Evolutionary conservation across 2,888 invertebrate species (phyloP).

Genomic region (Abrostola triplasia): DNA sequence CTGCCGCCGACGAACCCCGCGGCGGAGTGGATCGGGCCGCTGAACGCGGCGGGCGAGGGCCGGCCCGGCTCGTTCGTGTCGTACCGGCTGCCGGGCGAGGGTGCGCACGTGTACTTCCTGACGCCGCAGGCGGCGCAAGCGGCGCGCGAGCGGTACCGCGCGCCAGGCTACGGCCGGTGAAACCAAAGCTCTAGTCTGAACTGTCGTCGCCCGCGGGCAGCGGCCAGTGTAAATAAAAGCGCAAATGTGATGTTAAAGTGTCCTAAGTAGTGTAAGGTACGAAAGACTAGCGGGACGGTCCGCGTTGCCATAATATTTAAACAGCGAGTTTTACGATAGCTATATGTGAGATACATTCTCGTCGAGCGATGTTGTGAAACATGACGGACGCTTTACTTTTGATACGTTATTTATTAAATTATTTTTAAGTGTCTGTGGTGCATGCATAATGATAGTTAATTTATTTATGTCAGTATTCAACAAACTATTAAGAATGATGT

Average conservation of each 20-base stretch:
- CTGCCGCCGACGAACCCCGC: constrained; percentile 87
- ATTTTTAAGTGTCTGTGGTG: constrained; percentile 84
- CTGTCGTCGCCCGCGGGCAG: constrained; percentile 71
- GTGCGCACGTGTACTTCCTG: constrained; percentile 93
- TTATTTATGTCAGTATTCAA: constrained; percentile 87
- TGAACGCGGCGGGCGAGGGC: constrained; percentile 82
- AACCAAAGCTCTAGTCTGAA: constrained; percentile 87
- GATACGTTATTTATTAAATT: constrained; percentile 85
- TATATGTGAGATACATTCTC: constrained; percentile 54
- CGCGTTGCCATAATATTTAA: constrained; percentile 87
- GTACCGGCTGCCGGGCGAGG: constrained; percentile 92
- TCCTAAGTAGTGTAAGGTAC: constrained; percentile 85
- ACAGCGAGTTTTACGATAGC: constrained; percentile 61
- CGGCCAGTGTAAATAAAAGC: constrained; percentile 85
- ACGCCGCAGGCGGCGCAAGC: constrained; percentile 87
- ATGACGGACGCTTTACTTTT: constrained; percentile 74
- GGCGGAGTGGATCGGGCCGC: constrained; percentile 88
- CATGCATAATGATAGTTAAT: constrained; percentile 83
- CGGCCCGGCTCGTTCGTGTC: constrained; percentile 91
- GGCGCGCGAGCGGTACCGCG: constrained; percentile 75
- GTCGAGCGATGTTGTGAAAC: constrained; percentile 68
- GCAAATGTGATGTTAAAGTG: constrained; percentile 88
- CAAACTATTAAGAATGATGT: constrained; percentile 77
- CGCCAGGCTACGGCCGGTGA: constrained; percentile 83
- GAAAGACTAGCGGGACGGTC: constrained; percentile 81